Conservation (phyloP, 2,113 vertebrate genomes). For the Orcinus orca region DNA sequence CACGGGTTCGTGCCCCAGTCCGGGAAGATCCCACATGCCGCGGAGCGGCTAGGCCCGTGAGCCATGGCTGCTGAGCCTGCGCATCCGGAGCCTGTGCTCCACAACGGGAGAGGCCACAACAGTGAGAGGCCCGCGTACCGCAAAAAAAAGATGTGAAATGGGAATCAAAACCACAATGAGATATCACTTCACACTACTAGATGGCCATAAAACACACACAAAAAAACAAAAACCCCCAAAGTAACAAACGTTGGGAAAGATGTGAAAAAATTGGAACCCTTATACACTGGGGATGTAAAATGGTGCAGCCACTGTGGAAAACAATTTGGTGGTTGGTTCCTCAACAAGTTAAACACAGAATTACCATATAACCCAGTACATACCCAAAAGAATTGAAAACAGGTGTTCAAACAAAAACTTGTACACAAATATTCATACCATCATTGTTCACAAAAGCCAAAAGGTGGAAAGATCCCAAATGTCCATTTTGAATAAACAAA, state of each 20-base stretch:
- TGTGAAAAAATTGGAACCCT: conserved; percentile 14
- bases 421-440: not conserved
- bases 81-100: no score
- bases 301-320: not conserved
- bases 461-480: conserved; percentile 27
- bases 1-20: no score
- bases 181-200: conserved; percentile 25
- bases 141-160: not conserved
- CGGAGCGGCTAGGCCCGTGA: no score
- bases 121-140: no score
- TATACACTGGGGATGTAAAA: conserved; percentile 7
- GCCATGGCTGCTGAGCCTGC: no score
- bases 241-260: conserved; percentile 9
- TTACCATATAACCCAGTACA: not conserved
- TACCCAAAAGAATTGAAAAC: conserved; percentile 24
- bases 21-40: no score
- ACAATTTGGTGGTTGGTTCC: not conserved
- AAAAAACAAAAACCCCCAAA: not conserved
- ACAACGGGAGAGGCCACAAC: no score
- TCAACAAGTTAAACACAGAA: conserved; percentile 33
- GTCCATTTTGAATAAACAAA: conserved; percentile 13
- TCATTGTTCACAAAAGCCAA: conserved; percentile 42
- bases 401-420: not conserved
- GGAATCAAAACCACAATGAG: conserved; percentile 35
- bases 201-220: not conserved